Conservation (phyloP, 2,888 invertebrate species). For the Timema cristinae region DNA sequence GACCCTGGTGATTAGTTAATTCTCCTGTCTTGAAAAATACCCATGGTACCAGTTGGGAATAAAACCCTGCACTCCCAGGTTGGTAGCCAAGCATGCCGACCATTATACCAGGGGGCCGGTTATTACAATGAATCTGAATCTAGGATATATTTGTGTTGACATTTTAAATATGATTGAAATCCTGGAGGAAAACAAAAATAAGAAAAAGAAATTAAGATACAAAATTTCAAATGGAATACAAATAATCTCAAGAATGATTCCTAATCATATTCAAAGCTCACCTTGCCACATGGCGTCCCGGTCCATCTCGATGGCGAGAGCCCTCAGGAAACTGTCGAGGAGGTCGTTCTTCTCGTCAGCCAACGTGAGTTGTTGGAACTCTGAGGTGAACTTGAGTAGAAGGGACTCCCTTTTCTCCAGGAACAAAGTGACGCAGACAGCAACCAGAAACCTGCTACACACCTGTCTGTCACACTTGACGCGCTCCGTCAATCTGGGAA, state of each 20-base stretch:
- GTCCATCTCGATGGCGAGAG: constrained; percentile 64
- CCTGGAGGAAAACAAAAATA: background rate
- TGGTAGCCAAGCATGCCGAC: too few species aligned
- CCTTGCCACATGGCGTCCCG: constrained; percentile 70
- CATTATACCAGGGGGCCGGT: too few species aligned
- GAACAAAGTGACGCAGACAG: constrained; percentile 74
- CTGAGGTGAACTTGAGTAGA: constrained; percentile 69
- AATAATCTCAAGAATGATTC: background rate
- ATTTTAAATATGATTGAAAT: background rate
- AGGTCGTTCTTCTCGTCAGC: constrained; percentile 91
- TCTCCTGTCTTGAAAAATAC: too few species aligned
- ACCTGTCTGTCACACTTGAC: constrained; percentile 66
- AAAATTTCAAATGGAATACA: background rate
- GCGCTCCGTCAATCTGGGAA: constrained; percentile 52
- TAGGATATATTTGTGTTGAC: too few species aligned
- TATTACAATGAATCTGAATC: too few species aligned
- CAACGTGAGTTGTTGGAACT: constrained; percentile 73
- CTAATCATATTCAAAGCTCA: constrained; percentile 38
- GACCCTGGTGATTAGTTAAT: too few species aligned
- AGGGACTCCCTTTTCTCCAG: constrained; percentile 71
- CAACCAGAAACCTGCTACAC: constrained; percentile 68
- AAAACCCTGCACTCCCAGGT: too few species aligned
- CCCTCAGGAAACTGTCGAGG: constrained; percentile 75
- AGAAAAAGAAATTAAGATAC: background rate
- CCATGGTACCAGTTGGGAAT: too few species aligned